These are phyloP conservation scores for Zonitis immaculata DNA, from an alignment of 2,888 invertebrate species.

Conservation along the genomic window DNA sequence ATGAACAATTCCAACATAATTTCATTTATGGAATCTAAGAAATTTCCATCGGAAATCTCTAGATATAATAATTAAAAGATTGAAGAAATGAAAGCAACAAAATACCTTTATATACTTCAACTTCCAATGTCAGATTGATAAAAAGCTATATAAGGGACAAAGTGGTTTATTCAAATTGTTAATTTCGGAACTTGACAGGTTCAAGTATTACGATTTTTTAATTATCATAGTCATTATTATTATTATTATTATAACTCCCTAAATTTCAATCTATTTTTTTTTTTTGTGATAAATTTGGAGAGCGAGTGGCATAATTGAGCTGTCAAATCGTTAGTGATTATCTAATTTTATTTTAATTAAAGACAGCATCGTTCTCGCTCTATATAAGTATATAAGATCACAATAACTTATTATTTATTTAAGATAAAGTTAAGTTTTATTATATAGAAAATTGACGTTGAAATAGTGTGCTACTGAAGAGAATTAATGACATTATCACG, in stretches of 20 bases:
- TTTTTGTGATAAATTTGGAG: constrained; percentile 13
- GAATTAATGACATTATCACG: neutral
- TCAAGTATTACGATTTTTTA: too few species aligned
- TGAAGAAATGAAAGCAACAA: constrained; percentile 23
- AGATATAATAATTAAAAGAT: too few species aligned
- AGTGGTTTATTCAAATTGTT: constrained; percentile 12
- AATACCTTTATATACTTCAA: constrained; percentile 5
- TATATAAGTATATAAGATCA: constrained; percentile 13
- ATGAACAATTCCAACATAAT: too few species aligned
- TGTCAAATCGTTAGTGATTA: constrained; percentile 11
- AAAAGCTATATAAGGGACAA: constrained; percentile 7
- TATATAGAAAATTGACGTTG: neutral
- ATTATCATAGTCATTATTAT: too few species aligned
- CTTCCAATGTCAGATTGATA: neutral
- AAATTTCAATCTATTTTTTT: constrained; percentile 12
- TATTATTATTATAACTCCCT: constrained; percentile 7
- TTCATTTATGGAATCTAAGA: too few species aligned
- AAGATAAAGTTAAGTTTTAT: constrained; percentile 10
- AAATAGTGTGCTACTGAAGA: neutral
- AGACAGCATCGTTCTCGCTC: constrained; percentile 3
- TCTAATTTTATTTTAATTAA: constrained; percentile 15
- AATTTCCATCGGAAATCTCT: too few species aligned
- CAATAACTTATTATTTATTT: constrained; percentile 12
- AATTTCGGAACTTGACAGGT: constrained; percentile 6
- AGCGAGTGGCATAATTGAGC: constrained; percentile 14